A percentile compares a stretch with the other conserved stretches of the same genome.
phyloP scores from a whole-genome alignment of 2,888 invertebrate species.

The Lampropteryx suffumata region DNA sequence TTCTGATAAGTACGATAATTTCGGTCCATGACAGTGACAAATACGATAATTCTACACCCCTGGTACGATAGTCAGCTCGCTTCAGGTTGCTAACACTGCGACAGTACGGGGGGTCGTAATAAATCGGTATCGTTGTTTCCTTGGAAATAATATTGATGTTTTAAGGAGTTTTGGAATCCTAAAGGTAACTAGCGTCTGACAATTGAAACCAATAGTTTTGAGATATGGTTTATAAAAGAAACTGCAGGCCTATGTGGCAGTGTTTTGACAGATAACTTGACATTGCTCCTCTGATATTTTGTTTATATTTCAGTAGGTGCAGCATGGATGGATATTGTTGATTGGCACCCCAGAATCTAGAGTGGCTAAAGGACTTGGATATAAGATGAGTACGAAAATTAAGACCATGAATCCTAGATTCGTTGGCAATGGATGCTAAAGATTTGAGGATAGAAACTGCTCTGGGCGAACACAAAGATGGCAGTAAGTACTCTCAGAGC shows the following conservation, averaged over 20 bases:
- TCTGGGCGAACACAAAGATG: constrained; percentile 67
- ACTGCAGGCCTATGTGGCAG: constrained; percentile 68
- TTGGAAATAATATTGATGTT: constrained; percentile 80
- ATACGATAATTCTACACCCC: no score
- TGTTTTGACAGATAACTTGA: constrained; percentile 81
- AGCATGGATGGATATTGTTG: constrained; percentile 64
- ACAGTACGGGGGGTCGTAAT: constrained; percentile 63
- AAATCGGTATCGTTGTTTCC: constrained; percentile 81
- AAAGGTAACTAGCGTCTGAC: constrained; percentile 45
- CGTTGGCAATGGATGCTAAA: constrained; percentile 75
- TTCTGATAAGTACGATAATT: no score
- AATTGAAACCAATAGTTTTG: constrained; percentile 19
- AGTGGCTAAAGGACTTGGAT: constrained; percentile 30
- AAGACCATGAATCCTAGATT: constrained; percentile 50
- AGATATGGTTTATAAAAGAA: constrained; percentile 19
- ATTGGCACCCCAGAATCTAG: constrained; percentile 36
- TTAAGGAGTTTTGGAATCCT: constrained; percentile 46
- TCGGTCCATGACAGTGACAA: no score
- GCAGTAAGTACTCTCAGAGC: constrained; percentile 65
- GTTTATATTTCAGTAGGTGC: constrained; percentile 81
- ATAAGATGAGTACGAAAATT: constrained; percentile 61
- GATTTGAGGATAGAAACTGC: constrained; percentile 65
- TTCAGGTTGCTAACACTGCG: no score
- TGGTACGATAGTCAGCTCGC: no score
- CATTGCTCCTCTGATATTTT: constrained; percentile 67